Evolutionary conservation across 2,113 vertebrate species (phyloP).

Genomic region (Pongo pygmaeus): DNA sequence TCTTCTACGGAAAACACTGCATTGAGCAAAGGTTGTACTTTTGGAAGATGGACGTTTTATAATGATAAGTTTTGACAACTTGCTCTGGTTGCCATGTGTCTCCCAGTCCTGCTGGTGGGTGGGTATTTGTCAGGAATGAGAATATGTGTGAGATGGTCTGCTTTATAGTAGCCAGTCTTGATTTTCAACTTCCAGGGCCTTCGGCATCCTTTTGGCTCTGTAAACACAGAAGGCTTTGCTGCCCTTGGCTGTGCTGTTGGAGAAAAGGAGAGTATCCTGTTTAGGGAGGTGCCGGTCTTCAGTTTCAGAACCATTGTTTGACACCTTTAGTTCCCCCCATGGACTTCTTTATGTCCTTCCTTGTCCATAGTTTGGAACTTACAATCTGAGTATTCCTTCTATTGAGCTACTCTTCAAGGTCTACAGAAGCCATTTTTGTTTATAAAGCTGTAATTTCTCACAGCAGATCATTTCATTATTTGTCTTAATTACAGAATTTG

Average conservation of each 20-base stretch:
- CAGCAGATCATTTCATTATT: background rate
- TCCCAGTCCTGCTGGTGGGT: slow-evolving; percentile 61
- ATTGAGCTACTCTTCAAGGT: background rate
- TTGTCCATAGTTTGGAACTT: background rate
- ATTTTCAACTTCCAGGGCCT: background rate
- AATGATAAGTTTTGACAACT: slow-evolving; percentile 70
- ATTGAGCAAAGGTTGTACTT: slow-evolving; percentile 59
- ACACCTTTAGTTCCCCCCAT: background rate
- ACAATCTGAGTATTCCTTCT: background rate
- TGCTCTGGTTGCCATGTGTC: slow-evolving; percentile 66
- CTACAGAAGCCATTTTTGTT: background rate
- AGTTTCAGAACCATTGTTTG: background rate
- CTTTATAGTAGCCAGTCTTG: slow-evolving; percentile 49
- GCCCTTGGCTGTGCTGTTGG: background rate
- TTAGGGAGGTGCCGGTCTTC: background rate
- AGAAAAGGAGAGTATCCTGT: background rate
- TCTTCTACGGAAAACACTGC: slow-evolving; percentile 37
- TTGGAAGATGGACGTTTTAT: slow-evolving; percentile 70
- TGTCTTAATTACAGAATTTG: background rate
- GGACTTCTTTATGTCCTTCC: background rate
- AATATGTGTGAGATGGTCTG: slow-evolving; percentile 18
- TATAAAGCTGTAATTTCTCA: background rate
- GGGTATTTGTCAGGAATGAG: slow-evolving; percentile 65
- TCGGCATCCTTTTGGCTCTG: background rate
- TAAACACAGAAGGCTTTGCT: background rate